Evolutionary conservation across 2,113 vertebrate species (phyloP), one percentile per base, ranked within the genome.

Genomic region (Echinops telfairi): DNA sequence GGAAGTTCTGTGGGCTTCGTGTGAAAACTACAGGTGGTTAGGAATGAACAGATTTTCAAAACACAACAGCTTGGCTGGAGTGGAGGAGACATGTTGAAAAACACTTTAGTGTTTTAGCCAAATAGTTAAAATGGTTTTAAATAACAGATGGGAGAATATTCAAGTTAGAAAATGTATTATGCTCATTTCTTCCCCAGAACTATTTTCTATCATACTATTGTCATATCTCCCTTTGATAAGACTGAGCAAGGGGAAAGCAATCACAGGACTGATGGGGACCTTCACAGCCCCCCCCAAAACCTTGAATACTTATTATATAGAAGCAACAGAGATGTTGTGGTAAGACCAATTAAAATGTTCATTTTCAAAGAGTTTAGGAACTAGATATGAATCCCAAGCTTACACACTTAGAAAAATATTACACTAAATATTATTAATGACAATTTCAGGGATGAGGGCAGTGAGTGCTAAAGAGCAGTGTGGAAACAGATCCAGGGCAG

Each of bases 111-210:
- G 70, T 90, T 89, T 58, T 87, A 93, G 64, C 68, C 60, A 78
- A 68, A 80, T 86, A 81, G 84, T 62, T 90, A 47, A 75, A 83
- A 53, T 82, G 6, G 6, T 82, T 94, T 95, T 93, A 93, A 53
- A 53, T 80, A 89, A 31, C 82, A 83, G 64, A 53, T 88, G 31
- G 75, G 22, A 6, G 62, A 88, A 1, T 90, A 66, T 87, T 92
- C 68, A 40, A 84, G 71, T 58, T 78, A 66, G 57, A 66, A 27
- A 71, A 43, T 92, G 82, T 83, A 81, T 82, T 58, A 20, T 22
- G 76, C 73, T 15, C n/a, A 60, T 57, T 40, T 75, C 66, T 47
- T 22, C 60, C 64, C 60, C 22, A 73, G 57, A 79, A 80, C 58
- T 29, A 36, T 80, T 82, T 92, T 83, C 38, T 92, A 68, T 20